A percentile compares a stretch with the other conserved stretches of the same genome.
Evolutionary conservation across 2,888 invertebrate species (phyloP).

Genomic region (Drosophila formosana): DNA sequence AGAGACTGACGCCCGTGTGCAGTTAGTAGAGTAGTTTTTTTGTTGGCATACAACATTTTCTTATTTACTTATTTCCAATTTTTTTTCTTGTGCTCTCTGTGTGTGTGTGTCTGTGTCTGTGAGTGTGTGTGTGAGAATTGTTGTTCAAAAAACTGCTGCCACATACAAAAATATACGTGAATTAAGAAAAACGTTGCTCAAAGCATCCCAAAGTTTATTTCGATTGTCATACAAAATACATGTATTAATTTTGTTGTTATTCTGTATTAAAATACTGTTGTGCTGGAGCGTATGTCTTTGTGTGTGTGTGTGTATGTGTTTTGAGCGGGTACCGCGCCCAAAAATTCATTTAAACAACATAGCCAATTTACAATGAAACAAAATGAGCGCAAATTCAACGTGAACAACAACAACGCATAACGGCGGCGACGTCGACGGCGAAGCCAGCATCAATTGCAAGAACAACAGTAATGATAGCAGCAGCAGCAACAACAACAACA

Average conservation of each 20-base stretch:
- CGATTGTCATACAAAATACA: background rate
- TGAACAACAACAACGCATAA: slow-evolving; percentile 25
- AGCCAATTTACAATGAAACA: slow-evolving; percentile 51
- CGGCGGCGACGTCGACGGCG: slow-evolving; percentile 5
- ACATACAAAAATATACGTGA: slow-evolving; percentile 32
- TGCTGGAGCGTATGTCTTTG: slow-evolving; percentile 16
- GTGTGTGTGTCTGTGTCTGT: slow-evolving; percentile 11
- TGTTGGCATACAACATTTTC: slow-evolving; percentile 58
- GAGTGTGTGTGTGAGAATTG: slow-evolving; percentile 21
- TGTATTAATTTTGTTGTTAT: slow-evolving; percentile 3
- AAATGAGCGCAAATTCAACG: slow-evolving; percentile 51
- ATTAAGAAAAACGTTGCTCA: slow-evolving; percentile 32
- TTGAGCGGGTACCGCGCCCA: slow-evolving; percentile 62
- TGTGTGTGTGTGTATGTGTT: slow-evolving; percentile 20
- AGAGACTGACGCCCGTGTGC: slow-evolving; percentile 53
- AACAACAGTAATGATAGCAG: slow-evolving; percentile 25
- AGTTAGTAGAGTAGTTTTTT: slow-evolving; percentile 32
- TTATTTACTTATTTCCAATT: slow-evolving; percentile 57
- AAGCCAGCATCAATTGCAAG: slow-evolving; percentile 38
- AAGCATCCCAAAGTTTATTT: slow-evolving; percentile 4
- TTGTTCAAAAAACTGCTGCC: slow-evolving; percentile 28
- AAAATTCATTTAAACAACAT: slow-evolving; percentile 58
- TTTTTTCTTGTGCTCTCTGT: slow-evolving; percentile 52
- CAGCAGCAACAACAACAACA: slow-evolving; percentile 8
- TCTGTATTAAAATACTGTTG: slow-evolving; percentile 28